A percentile compares a stretch with the other conserved stretches of the same genome.
Conservation (phyloP, 1,140 invertebrate species). For the Formica exsecta region DNA sequence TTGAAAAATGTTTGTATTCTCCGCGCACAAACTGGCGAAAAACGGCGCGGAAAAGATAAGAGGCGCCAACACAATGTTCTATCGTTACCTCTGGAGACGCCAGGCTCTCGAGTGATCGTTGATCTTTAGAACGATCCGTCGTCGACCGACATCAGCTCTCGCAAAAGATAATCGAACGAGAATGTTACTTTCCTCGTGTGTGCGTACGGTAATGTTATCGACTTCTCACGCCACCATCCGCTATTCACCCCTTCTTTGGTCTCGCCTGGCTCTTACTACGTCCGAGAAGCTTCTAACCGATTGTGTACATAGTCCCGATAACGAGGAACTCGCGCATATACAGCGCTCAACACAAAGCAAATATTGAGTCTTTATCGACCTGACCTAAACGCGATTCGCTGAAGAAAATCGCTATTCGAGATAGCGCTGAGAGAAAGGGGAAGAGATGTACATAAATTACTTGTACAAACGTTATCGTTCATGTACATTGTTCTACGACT, state of each 20-base stretch:
- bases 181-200: constrained; percentile 49
- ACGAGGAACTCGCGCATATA: constrained; percentile 61
- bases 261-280: constrained; percentile 38
- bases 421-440: background rate
- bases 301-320: constrained; percentile 68
- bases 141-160: constrained; percentile 22
- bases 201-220: constrained; percentile 61
- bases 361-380: constrained; percentile 68
- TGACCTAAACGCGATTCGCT: constrained; percentile 42
- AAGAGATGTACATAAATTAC: constrained; percentile 29
- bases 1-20: constrained; percentile 30
- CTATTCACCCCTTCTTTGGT: background rate
- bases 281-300: constrained; percentile 65
- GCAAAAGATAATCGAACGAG: constrained; percentile 54
- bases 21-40: background rate
- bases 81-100: background rate
- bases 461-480: constrained; percentile 55
- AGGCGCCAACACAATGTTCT: background rate
- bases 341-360: constrained; percentile 62
- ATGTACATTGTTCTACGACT: constrained; percentile 12
- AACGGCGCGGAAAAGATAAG: background rate
- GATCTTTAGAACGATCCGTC: constrained; percentile 23
- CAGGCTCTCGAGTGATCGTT: background rate
- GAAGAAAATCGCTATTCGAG: constrained; percentile 51
- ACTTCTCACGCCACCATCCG: constrained; percentile 23